Conservation (phyloP, 2,113 vertebrate species). For the Callipepla squamata region DNA sequence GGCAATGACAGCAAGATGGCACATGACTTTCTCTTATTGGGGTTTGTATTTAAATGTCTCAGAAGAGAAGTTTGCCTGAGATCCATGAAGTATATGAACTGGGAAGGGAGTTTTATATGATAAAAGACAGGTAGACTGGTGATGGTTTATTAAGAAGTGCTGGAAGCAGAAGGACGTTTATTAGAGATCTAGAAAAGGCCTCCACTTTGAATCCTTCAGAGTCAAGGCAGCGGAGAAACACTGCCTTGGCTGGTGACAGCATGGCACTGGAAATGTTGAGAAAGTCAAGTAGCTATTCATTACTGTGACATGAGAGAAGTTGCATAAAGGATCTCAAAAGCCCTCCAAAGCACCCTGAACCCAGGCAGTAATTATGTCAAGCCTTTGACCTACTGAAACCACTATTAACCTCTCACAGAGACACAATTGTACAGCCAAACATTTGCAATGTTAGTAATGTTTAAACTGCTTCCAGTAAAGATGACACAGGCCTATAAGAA, state of each 20-base stretch:
- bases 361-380: slow-evolving; percentile 49
- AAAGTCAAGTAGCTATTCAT: slow-evolving; percentile 42
- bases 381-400: slow-evolving; percentile 38
- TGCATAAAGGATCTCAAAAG: slow-evolving; percentile 22
- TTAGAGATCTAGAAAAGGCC: not conserved
- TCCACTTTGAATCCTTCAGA: slow-evolving; percentile 4
- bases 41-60: not conserved
- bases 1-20: not conserved
- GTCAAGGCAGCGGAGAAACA: not conserved
- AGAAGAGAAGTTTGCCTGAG: not conserved
- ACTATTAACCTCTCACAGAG: slow-evolving; percentile 50
- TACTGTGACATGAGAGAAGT: not conserved
- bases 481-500: slow-evolving; percentile 40
- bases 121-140: not conserved
- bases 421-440: slow-evolving; percentile 24
- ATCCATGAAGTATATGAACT: not conserved
- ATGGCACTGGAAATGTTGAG: not conserved
- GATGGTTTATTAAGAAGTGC: not conserved
- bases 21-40: accelerated
- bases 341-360: slow-evolving; percentile 17
- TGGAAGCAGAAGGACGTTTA: not conserved
- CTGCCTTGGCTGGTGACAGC: not conserved
- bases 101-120: not conserved
- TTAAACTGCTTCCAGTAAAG: slow-evolving; percentile 59
- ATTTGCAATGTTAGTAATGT: slow-evolving; percentile 36